A percentile compares a stretch with the other conserved stretches of the same genome.
phyloP scores from a whole-genome alignment of 1,140 invertebrate genomes.

The Drosophila truncata region DNA sequence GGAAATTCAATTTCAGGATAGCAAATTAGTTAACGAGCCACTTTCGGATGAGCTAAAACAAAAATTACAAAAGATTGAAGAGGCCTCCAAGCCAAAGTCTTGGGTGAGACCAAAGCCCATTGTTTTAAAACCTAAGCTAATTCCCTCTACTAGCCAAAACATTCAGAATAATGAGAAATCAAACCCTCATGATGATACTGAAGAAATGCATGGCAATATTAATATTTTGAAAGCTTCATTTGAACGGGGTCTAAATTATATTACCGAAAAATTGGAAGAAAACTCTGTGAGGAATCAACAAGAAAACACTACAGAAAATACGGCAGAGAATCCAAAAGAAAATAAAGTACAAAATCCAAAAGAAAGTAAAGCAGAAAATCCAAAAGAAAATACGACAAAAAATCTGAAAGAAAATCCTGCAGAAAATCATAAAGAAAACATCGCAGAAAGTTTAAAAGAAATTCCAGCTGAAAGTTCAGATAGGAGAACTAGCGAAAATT shows the following conservation, averaged over 20 bases:
- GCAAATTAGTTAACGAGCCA: not conserved
- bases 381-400: not conserved
- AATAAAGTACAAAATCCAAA: not conserved
- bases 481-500: not conserved
- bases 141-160: not conserved
- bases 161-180: too few species aligned
- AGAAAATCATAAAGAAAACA: not conserved
- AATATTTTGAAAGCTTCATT: conserved; percentile 52
- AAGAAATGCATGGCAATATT: conserved; percentile 10
- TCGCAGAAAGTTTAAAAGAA: not conserved
- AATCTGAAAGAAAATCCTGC: not conserved
- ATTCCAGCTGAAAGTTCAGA: not conserved
- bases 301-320: too few species aligned
- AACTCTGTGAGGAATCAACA: not conserved
- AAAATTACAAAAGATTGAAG: conserved; percentile 30
- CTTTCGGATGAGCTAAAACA: not conserved
- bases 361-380: not conserved
- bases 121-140: not conserved
- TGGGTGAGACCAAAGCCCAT: not conserved
- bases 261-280: not conserved
- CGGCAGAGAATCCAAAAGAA: not conserved
- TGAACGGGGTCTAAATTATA: not conserved
- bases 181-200: not conserved
- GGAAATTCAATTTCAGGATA: not conserved
- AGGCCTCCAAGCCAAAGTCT: conserved; percentile 54